Evolutionary conservation across 2,113 vertebrate genomes (phyloP).

Genomic region (Dasyprocta punctata): DNA sequence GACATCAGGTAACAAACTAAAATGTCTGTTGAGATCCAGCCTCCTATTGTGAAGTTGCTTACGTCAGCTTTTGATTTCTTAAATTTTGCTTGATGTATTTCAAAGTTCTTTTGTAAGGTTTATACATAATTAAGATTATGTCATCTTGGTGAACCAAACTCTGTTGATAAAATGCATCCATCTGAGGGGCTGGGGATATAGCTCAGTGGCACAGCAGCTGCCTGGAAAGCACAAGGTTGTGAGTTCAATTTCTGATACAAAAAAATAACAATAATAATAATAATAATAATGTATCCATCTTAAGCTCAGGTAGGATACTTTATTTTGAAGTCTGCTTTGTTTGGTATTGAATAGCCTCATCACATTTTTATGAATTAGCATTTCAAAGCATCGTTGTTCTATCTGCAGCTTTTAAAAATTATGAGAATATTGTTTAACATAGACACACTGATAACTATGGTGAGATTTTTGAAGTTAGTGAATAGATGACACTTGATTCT

Average conservation of each 20-base stretch:
- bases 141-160: background rate
- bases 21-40: background rate
- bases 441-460: background rate
- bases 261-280: too few relatives aligned
- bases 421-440: background rate
- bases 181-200: too few relatives aligned
- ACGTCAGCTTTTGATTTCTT: background rate
- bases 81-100: background rate
- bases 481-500: background rate
- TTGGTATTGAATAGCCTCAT: background rate
- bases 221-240: too few relatives aligned
- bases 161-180: background rate
- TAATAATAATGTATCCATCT: background rate
- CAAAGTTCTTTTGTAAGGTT: background rate
- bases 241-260: too few relatives aligned
- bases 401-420: background rate
- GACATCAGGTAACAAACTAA: too few relatives aligned
- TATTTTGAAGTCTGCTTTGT: background rate
- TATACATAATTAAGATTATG: background rate
- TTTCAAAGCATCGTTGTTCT: background rate
- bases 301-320: background rate
- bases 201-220: too few relatives aligned
- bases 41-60: background rate
- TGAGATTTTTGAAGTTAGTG: background rate
- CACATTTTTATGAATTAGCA: background rate